A percentile compares a stretch with the other conserved stretches of the same genome.
Evolutionary conservation across 2,888 invertebrate genomes (phyloP).

Genomic region (Drosophila quasianomalipes): DNA sequence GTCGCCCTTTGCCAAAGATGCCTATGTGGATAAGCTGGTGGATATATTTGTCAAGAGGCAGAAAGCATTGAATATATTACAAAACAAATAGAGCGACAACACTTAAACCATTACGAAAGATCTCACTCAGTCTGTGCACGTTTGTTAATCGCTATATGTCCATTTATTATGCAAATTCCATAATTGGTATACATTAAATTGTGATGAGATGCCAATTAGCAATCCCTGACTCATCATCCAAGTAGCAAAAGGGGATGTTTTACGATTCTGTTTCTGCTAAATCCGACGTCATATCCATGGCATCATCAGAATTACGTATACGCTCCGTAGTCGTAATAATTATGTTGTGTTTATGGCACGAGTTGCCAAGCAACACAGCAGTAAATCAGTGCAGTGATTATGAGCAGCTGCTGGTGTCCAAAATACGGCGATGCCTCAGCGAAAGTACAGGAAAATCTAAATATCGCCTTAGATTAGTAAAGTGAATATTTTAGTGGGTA

Average conservation of each 20-base stretch:
- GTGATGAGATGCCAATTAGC: slow-evolving; percentile 8
- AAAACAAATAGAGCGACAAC: background rate
- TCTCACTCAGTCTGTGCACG: background rate
- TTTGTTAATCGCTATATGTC: background rate
- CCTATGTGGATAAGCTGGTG: slow-evolving; percentile 57
- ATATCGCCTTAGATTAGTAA: slow-evolving; percentile 17
- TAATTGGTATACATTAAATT: slow-evolving; percentile 23
- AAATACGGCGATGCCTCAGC: slow-evolving; percentile 44
- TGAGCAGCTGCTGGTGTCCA: slow-evolving; percentile 20
- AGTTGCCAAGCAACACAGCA: slow-evolving; percentile 14
- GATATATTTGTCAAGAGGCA: slow-evolving; percentile 41
- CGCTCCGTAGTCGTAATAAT: slow-evolving; percentile 6
- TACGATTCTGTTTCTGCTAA: background rate
- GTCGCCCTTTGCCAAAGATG: slow-evolving; percentile 41
- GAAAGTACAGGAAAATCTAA: slow-evolving; percentile 35
- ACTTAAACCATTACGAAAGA: background rate
- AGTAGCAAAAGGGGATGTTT: background rate
- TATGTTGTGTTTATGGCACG: slow-evolving; percentile 40
- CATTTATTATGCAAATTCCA: slow-evolving; percentile 1
- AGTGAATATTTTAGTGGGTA: slow-evolving; percentile 17
- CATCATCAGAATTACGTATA: slow-evolving; percentile 31
- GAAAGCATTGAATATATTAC: slow-evolving; percentile 12
- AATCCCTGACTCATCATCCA: slow-evolving; percentile 40
- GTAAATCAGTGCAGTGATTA: slow-evolving; percentile 10
- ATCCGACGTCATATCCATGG: slow-evolving; percentile 38